Conservation (phyloP, 2,797 vertebrate species). For the Macroramphosus scolopax region DNA sequence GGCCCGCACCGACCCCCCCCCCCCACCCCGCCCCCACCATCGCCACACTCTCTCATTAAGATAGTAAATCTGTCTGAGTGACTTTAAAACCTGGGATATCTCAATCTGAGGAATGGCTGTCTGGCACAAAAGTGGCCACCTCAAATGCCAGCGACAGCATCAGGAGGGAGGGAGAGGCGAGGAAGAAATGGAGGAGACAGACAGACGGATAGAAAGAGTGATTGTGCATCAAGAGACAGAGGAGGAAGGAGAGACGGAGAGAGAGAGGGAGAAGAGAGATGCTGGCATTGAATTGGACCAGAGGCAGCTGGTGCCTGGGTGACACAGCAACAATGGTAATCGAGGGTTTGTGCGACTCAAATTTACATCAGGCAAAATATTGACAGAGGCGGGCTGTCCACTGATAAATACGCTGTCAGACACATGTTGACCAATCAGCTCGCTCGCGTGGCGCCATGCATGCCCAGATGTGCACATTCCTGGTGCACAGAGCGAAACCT, state of each 20-base stretch:
- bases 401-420: constrained; percentile 27
- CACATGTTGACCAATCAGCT: constrained; percentile 34
- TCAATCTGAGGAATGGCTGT: constrained; percentile 74
- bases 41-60: constrained; percentile 51
- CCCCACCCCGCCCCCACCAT: constrained; percentile 1
- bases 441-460: too few relatives aligned
- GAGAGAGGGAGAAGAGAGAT: constrained; percentile 40
- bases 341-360: constrained; percentile 35
- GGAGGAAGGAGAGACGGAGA: constrained; percentile 27
- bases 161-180: constrained; percentile 25
- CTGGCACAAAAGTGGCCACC: constrained; percentile 64
- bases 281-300: constrained; percentile 55
- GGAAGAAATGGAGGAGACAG: constrained; percentile 33
- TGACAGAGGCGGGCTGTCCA: constrained; percentile 39
- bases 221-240: constrained; percentile 30
- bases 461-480: constrained; percentile 32
- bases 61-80: constrained; percentile 74
- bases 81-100: constrained; percentile 74
- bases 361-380: constrained; percentile 50
- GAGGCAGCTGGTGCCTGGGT: constrained; percentile 54
- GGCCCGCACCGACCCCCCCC: constrained; percentile 7
- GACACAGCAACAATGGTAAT: constrained; percentile 66
- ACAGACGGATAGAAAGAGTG: constrained; percentile 26
- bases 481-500: constrained; percentile 50
- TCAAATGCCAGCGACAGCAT: constrained; percentile 61